A percentile compares a stretch with the other conserved stretches of the same genome.
These are phyloP conservation scores for Sebastiscus albofasciatus DNA, from an alignment of 2,797 vertebrate genomes.

Conservation along the genomic window DNA sequence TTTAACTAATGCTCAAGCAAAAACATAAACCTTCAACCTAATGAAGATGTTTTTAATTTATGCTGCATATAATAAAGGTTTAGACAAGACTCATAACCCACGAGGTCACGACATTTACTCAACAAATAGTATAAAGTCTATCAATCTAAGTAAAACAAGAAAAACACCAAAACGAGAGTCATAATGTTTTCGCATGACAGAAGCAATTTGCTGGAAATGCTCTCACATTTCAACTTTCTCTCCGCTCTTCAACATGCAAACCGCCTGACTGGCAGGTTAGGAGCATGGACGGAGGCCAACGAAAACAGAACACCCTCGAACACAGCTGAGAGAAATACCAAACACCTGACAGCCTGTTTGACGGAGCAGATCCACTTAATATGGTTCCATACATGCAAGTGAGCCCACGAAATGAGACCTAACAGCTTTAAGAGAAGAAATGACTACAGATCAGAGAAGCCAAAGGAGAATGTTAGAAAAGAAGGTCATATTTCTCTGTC, in stretches of 20 bases:
- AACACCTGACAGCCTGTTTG: conserved; percentile 37
- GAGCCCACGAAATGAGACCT: conserved; percentile 15
- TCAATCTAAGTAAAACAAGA: conserved; percentile 15
- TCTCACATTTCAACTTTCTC: conserved; percentile 20
- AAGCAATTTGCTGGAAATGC: conserved; percentile 35
- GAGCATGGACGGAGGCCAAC: conserved; percentile 24
- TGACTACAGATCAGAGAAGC: conserved; percentile 3
- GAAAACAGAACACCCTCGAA: conserved; percentile 33
- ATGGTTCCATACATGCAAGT: not conserved
- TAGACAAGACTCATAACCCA: not conserved
- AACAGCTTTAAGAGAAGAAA: conserved; percentile 3
- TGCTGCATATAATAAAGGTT: not conserved
- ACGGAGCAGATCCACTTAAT: conserved; percentile 22
- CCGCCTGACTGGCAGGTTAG: conserved; percentile 15
- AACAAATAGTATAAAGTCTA: not conserved
- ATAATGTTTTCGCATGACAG: conserved; percentile 20
- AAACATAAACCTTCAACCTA: not conserved
- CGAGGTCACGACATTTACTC: not conserved
- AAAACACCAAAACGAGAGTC: not conserved
- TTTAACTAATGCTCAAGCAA: not conserved
- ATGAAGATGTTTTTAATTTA: not conserved
- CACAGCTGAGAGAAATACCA: conserved; percentile 35
- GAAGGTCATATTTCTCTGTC: not conserved
- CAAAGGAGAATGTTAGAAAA: not conserved
- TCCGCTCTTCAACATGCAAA: not conserved